Evolutionary conservation across 2,113 vertebrate genomes (phyloP).

Genomic region (Cochlearius cochlearius): DNA sequence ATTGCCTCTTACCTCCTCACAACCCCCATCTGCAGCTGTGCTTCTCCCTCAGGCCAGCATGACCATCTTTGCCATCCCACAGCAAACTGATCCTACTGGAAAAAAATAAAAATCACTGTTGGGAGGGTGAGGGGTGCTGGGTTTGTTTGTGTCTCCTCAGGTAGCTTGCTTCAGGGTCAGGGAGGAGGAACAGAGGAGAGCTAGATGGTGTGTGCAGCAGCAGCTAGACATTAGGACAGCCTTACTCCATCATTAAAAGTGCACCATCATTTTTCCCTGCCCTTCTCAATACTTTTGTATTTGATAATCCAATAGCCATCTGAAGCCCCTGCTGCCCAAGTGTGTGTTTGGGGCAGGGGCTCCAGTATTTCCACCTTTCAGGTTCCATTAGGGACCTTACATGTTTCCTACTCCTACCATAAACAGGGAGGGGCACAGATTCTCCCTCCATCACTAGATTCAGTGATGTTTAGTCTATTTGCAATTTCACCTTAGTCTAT

Average conservation of each 20-base stretch:
- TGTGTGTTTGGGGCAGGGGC: accelerated
- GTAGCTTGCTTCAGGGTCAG: background rate
- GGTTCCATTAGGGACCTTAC: background rate
- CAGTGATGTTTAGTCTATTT: background rate
- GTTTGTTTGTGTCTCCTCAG: background rate
- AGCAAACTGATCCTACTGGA: background rate
- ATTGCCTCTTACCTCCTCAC: background rate
- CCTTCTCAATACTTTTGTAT: background rate
- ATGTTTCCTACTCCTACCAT: background rate
- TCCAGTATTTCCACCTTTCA: background rate
- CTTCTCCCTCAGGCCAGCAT: background rate
- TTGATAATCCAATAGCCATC: background rate
- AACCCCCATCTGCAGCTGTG: background rate
- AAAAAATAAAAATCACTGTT: background rate
- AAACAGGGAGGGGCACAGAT: background rate
- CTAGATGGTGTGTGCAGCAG: background rate
- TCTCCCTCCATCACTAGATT: background rate
- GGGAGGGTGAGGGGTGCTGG: background rate
- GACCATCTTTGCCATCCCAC: background rate
- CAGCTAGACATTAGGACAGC: background rate
- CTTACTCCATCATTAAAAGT: background rate
- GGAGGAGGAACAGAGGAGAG: background rate
- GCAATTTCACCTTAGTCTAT: background rate
- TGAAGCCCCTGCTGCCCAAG: background rate
- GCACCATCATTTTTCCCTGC: background rate